These are phyloP conservation scores for Drosophila lacertosa DNA, from an alignment of 1,140 invertebrate genomes.

Conservation along the genomic window DNA sequence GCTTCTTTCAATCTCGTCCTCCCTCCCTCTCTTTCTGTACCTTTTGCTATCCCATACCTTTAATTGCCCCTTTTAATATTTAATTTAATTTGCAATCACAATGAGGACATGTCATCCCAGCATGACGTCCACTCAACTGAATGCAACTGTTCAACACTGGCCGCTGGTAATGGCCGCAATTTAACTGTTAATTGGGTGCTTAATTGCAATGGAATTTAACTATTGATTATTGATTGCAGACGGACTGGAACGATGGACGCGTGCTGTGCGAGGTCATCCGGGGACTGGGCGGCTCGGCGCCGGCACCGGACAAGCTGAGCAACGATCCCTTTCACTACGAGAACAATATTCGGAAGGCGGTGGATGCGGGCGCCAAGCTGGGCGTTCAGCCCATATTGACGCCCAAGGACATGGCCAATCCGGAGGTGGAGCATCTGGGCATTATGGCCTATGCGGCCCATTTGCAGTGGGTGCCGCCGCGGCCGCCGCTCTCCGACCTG, in stretches of 20 bases:
- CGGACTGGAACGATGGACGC: slow-evolving; percentile 97
- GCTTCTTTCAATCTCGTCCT: too few species aligned
- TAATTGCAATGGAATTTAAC: slow-evolving; percentile 40
- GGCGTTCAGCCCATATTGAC: slow-evolving; percentile 95
- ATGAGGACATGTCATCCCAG: too few species aligned
- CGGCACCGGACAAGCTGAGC: slow-evolving; percentile 90
- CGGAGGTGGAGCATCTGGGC: slow-evolving; percentile 96
- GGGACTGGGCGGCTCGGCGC: slow-evolving; percentile 93
- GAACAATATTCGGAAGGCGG: slow-evolving; percentile 90
- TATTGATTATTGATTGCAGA: slow-evolving; percentile 86
- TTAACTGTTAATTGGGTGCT: slow-evolving; percentile 20
- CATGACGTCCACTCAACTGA: too few species aligned
- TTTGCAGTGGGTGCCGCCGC: slow-evolving; percentile 94
- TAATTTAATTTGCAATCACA: too few species aligned
- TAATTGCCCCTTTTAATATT: too few species aligned
- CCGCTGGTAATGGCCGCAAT: not conserved
- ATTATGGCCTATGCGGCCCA: slow-evolving; percentile 97
- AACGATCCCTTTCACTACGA: slow-evolving; percentile 91
- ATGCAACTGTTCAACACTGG: not conserved
- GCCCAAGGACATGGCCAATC: slow-evolving; percentile 96
- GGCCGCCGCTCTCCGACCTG: slow-evolving; percentile 91
- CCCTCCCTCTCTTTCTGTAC: too few species aligned
- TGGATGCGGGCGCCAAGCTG: slow-evolving; percentile 87
- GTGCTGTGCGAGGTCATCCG: slow-evolving; percentile 93
- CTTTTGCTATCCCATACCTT: too few species aligned